phyloP scores from a whole-genome alignment of 2,113 vertebrate species.

The Peromyscus leucopus region DNA sequence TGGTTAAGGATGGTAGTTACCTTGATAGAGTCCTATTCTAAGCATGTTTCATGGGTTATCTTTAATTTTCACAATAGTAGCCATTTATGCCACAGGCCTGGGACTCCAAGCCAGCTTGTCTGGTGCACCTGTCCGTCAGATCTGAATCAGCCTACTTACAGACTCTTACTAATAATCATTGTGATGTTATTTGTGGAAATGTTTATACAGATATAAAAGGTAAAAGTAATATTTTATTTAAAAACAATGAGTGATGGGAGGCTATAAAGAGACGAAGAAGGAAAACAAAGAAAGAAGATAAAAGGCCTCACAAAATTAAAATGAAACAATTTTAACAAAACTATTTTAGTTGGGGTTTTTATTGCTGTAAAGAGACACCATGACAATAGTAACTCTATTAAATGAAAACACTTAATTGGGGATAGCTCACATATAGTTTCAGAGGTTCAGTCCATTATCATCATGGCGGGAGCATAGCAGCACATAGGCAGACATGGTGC shows the following conservation, averaged over 20 bases:
- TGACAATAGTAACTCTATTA: too few relatives aligned
- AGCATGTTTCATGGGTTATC: constrained; percentile 9
- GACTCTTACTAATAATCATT: constrained; percentile 16
- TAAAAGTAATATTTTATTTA: constrained; percentile 8
- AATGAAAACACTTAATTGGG: too few relatives aligned
- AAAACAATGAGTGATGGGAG: neutral
- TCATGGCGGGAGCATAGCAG: neutral
- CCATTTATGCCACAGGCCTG: neutral
- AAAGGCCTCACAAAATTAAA: neutral
- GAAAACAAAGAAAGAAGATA: neutral
- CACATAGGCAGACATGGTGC: too few relatives aligned
- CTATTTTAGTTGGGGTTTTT: neutral
- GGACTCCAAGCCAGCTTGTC: neutral
- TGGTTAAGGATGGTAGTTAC: constrained; percentile 19
- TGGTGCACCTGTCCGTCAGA: neutral
- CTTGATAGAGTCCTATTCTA: constrained; percentile 8
- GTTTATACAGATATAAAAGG: neutral
- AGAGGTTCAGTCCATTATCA: neutral
- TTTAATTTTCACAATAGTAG: constrained; percentile 16
- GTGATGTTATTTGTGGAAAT: neutral
- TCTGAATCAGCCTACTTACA: neutral
- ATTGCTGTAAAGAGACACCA: too few relatives aligned
- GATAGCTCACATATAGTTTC: neutral
- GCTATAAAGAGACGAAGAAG: neutral
- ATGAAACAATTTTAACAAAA: neutral